Base-by-base conservation (phyloP, 2,888 invertebrate species). In the Julus scandinavius region DNA sequence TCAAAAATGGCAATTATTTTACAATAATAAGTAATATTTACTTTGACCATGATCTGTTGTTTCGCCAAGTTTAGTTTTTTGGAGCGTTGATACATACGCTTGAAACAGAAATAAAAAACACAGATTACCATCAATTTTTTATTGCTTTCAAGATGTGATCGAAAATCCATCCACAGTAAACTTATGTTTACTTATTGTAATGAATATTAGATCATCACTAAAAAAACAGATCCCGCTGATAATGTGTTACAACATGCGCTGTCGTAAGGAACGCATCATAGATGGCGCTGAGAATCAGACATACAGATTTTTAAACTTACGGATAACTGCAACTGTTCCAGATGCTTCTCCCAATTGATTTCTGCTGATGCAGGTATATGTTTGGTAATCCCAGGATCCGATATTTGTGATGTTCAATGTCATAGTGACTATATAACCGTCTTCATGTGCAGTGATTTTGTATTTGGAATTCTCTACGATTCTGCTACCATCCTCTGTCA, bases 401-500 rank as follows among this genome's bases (percentile, higher is more conserved):
- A 91, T 88, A 38, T 90, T 88, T 5, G 89, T 89, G 50, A 91
- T 90, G 84, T 90, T 91, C 15, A 91, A 88, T 5, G 89, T 88
- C 89, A 90, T 88, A 41, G 90, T 89, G 0, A 89, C 88, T 41
- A 6, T 58, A 63, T 88, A 88, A 86, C 85, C 85, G 20, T 58
- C 41, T 49, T 49, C 38, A 6, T 15, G 38, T 4, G 9, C 41
- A 15, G 9, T 29, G 17, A 88, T 86, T 29, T 4, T 88, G 91
- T 95, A 95, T 91, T 95, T 95, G 89, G 94, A 94, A 63, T 93
- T 93, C 92, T 90, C 92, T 92, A 96, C 96, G 9, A 97, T 92
- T 11, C 96, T 94, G 49, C 95, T 93, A 2, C 96, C 96, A 91
- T 96, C 96, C 4, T 94, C 94, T 20, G 95, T 94, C 91, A 97